phyloP scores from a whole-genome alignment of 2,888 invertebrate genomes.

The Lutraria lutraria region DNA sequence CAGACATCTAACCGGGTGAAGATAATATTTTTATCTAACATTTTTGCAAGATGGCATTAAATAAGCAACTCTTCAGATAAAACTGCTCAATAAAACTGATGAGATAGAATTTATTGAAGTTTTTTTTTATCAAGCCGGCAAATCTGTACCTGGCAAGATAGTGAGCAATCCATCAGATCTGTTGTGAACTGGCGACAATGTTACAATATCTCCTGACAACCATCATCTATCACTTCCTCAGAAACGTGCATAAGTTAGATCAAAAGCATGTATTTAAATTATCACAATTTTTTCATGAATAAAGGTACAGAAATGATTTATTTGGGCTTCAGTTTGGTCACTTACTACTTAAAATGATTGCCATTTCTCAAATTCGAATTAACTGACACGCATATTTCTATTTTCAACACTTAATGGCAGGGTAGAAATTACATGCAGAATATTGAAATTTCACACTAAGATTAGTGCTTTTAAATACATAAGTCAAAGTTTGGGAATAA shows the following conservation, averaged over 20 bases:
- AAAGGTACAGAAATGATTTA: too few species aligned
- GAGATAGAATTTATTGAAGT: conserved; percentile 7
- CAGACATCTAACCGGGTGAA: neutral
- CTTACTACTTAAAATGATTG: too few species aligned
- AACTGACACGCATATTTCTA: too few species aligned
- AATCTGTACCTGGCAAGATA: neutral
- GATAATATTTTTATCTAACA: neutral
- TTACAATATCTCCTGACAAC: conserved; percentile 7
- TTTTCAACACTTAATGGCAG: too few species aligned
- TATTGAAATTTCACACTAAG: too few species aligned
- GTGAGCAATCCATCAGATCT: neutral
- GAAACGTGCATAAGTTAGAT: neutral
- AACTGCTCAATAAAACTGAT: neutral
- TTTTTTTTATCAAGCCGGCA: neutral
- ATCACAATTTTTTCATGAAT: too few species aligned
- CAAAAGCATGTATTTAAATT: neutral
- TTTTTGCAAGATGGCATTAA: neutral
- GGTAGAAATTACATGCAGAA: too few species aligned
- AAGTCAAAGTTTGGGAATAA: too few species aligned
- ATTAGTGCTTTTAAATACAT: too few species aligned
- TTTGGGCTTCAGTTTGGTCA: too few species aligned
- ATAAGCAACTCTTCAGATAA: neutral
- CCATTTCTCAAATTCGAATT: too few species aligned
- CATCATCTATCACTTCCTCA: neutral
- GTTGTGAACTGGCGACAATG: neutral